phyloP scores from a whole-genome alignment of 2,888 invertebrate species.

The Melanargia galathea region DNA sequence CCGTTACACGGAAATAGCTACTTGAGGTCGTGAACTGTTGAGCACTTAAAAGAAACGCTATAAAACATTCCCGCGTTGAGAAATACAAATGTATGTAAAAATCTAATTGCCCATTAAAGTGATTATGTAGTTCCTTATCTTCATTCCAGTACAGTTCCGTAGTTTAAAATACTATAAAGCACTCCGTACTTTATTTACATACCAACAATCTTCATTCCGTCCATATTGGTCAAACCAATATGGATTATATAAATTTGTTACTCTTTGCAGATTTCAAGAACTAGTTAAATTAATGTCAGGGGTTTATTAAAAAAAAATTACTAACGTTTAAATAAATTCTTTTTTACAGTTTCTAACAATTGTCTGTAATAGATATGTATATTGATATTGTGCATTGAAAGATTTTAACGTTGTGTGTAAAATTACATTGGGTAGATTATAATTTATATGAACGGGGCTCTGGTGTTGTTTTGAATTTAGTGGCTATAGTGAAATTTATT shows the following conservation, averaged over 20 bases:
- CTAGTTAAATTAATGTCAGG: too few relatives aligned
- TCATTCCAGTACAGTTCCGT: not conserved
- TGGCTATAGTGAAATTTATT: constrained; percentile 38
- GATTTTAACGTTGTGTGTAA: constrained; percentile 1
- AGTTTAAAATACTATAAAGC: not conserved
- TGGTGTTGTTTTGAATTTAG: constrained; percentile 22
- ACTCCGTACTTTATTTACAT: too few relatives aligned
- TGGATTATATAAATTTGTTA: too few relatives aligned
- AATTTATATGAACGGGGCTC: constrained; percentile 22
- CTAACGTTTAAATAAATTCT: too few relatives aligned
- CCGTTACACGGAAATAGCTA: constrained; percentile 70
- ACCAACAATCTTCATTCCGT: too few relatives aligned
- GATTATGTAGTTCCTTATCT: constrained; percentile 23
- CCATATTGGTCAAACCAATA: too few relatives aligned
- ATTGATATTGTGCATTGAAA: constrained; percentile 18
- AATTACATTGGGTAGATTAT: constrained; percentile 19
- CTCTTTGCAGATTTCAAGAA: too few relatives aligned
- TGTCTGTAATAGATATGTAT: not conserved
- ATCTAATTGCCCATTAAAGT: constrained; percentile 36
- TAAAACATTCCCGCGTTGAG: constrained; percentile 34
- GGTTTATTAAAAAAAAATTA: too few relatives aligned
- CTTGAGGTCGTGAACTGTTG: constrained; percentile 61
- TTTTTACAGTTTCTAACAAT: too few relatives aligned
- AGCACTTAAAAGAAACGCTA: constrained; percentile 52
- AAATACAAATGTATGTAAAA: constrained; percentile 36